Evolutionary conservation across 2,888 invertebrate genomes (phyloP), one percentile per base, ranked within the genome.

Genomic region (Lochmaea crataegi): DNA sequence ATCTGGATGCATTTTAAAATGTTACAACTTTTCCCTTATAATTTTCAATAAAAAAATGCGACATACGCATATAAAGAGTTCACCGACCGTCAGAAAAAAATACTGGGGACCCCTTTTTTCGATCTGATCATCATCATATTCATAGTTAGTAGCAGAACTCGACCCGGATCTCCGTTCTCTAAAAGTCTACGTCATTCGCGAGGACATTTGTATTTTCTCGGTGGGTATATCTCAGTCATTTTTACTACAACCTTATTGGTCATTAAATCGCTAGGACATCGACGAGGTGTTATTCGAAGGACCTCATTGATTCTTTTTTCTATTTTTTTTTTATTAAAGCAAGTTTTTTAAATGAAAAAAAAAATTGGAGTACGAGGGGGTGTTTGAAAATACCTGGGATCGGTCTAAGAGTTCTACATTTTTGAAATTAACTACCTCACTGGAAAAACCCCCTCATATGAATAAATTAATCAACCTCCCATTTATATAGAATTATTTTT

Each of bases 81-180:
- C 68, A 69, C 32, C 68, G 68, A 69, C 68, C 66, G 71, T 41
- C 61, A 42, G 42, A 63, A 63, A 63, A 63, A 63, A 63, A 32
- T 63, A 63, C 57, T 57, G 41, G 57, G 53, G 56, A 57, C 57
- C 38, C 41, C 42, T 67, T 57, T n/a, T n/a, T n/a, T 18, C n/a
- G 51, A 56, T 53, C 56, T 14, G 41, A 66, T 38, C 53, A 41
- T 56, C 56, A 56, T 56, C 22, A 38, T 67, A 26, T 57, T 45
- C 32, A 42, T 68, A n/a, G 18, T 42, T 61, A 65, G 26, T 58
- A 58, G 58, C 42, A 22, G 18, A 56, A 41, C 56, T 65, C 74
- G 75, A 77, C 77, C 77, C 77, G 77, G 77, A 77, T 77, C 77
- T 77, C 75, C 75, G 72, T 63, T 75, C 53, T 53, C 53, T 18